A percentile compares a stretch with the other conserved stretches of the same genome.
Evolutionary conservation across 1,140 invertebrate genomes (phyloP).

Genomic region (Gerris buenoi): DNA sequence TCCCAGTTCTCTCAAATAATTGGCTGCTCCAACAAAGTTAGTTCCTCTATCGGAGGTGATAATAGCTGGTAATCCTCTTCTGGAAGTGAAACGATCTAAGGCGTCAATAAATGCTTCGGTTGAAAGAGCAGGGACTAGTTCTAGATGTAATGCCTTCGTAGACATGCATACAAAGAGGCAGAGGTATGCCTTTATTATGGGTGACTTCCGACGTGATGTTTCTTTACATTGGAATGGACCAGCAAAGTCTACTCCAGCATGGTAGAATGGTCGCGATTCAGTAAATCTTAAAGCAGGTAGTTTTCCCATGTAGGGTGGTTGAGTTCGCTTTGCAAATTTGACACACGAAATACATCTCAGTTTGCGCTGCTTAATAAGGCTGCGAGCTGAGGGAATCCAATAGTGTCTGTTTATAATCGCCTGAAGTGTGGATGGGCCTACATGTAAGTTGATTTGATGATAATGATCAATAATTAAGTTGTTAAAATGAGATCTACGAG

Average conservation of each 20-base stretch:
- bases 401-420: slow-evolving; percentile 22
- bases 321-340: slow-evolving; percentile 9
- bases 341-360: slow-evolving; percentile 26
- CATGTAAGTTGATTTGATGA: slow-evolving; percentile 25
- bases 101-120: slow-evolving; percentile 29
- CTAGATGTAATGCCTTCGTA: slow-evolving; percentile 31
- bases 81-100: slow-evolving; percentile 18
- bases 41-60: slow-evolving; percentile 29
- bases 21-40: slow-evolving; percentile 27
- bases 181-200: slow-evolving; percentile 28
- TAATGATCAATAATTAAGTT: slow-evolving; percentile 24
- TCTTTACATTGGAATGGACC: slow-evolving; percentile 29
- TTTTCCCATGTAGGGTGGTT: slow-evolving; percentile 24
- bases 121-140: slow-evolving; percentile 28
- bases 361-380: slow-evolving; percentile 17
- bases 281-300: slow-evolving; percentile 23
- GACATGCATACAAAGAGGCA: slow-evolving; percentile 31
- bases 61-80: slow-evolving; percentile 7
- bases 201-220: slow-evolving; percentile 17
- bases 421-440: slow-evolving; percentile 20
- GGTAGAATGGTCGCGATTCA: slow-evolving; percentile 22
- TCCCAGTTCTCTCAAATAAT: not conserved
- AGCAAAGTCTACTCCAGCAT: slow-evolving; percentile 29
- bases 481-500: slow-evolving; percentile 22
- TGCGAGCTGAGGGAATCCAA: slow-evolving; percentile 22